Evolutionary conservation across 2,888 invertebrate species (phyloP), one percentile per base, ranked within the genome.

Genomic region (Oxycera nigricornis): DNA sequence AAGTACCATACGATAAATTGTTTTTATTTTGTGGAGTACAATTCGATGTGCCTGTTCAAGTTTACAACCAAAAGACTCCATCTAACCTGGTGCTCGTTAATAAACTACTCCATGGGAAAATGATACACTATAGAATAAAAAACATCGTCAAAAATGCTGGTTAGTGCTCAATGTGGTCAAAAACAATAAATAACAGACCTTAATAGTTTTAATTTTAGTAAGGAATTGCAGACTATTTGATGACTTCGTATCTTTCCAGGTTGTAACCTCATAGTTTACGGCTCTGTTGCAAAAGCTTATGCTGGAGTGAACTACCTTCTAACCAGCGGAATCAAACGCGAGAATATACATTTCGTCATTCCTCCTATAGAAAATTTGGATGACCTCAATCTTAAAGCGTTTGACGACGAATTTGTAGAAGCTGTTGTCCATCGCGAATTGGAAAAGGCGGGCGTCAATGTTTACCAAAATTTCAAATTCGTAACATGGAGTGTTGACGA

Each of bases 11-110:
- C 79, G 90, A 90, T 78, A 80, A 86, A 28, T 80, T 90, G 7
- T 87, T 89, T 77, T 78, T 90, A n/a, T 83, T 88, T 77, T 84
- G 87, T 67, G 90, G 90, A 0, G 86, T 87, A 76, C 89, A 89
- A 78, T 90, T 87, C 79, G 88, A 88, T 78, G 86, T 86, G 77
- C 89, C 89, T 0, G 79, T 84, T 7, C n/a, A 72, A 57, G 68
- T 74, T 11, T 50, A 24, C 26, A 30, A 70, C 9, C 74, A 76
- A 22, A 79, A 78, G 1, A 79, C 86, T 75, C 91, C 91, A 0
- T 84, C 86, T 1, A 92, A 92, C 80, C 88, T 91, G 14, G 90
- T 91, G 77, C 84, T 89, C 1, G 82, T 92, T 22, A 91, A 92
- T 80, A 86, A 87, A 17, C 85, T 88, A 20, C 76, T 81, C 0